phyloP scores from a whole-genome alignment of 2,113 vertebrate genomes.

The Diglossa brunneiventris region DNA sequence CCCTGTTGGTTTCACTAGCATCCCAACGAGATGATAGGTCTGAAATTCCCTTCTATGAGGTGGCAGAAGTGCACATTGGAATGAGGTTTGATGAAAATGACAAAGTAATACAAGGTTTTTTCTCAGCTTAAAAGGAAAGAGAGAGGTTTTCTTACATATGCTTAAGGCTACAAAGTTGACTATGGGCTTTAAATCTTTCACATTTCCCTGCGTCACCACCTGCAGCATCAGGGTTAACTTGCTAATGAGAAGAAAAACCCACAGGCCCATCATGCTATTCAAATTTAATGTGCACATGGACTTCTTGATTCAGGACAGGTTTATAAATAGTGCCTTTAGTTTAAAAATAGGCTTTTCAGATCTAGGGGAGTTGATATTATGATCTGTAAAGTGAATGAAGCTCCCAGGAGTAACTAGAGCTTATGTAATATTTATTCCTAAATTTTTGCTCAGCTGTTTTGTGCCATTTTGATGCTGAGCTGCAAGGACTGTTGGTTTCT shows the following conservation, averaged over 20 bases:
- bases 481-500: not conserved
- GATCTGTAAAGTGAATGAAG: slow-evolving; percentile 53
- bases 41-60: not conserved
- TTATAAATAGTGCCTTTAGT: slow-evolving; percentile 63
- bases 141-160: not conserved
- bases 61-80: not conserved
- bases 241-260: slow-evolving; percentile 36
- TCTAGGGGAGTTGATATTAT: slow-evolving; percentile 53
- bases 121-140: not conserved
- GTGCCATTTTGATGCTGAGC: slow-evolving; percentile 36
- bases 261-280: not conserved
- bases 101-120: not conserved
- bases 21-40: not conserved
- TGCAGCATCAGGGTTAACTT: slow-evolving; percentile 35
- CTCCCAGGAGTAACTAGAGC: slow-evolving; percentile 31
- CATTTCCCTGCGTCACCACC: not conserved
- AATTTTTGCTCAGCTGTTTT: slow-evolving; percentile 36
- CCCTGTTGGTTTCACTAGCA: not conserved
- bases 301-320: slow-evolving; percentile 37
- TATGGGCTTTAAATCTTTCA: not conserved
- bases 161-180: not conserved
- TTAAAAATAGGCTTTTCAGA: slow-evolving; percentile 61
- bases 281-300: slow-evolving; percentile 56
- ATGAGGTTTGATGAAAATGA: not conserved
- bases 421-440: slow-evolving; percentile 56